A percentile compares a stretch with the other conserved stretches of the same genome.
phyloP scores from a whole-genome alignment of 1,140 invertebrate species.

The Harpegnathos saltator region DNA sequence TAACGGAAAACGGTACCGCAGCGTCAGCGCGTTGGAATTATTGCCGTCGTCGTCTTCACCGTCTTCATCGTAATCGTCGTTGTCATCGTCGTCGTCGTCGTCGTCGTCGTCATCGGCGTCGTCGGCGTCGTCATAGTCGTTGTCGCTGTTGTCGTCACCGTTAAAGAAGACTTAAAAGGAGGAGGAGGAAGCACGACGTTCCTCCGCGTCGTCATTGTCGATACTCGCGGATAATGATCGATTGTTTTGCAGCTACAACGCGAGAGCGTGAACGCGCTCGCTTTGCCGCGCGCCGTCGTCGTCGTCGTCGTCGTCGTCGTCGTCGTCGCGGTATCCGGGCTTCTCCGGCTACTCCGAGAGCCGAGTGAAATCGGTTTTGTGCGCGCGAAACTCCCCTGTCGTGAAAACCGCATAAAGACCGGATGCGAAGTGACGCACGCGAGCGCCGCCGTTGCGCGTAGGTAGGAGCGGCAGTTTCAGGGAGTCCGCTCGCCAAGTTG shows the following conservation, averaged over 20 bases:
- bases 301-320: neutral
- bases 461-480: neutral
- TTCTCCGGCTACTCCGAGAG: neutral
- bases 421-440: neutral
- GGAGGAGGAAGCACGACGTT: neutral
- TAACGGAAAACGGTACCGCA: constrained; percentile 76
- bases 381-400: constrained; percentile 8
- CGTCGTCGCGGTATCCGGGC: constrained; percentile 7
- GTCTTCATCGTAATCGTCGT: constrained; percentile 14
- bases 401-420: constrained; percentile 4
- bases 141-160: constrained; percentile 18
- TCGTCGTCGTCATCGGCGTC: constrained; percentile 36
- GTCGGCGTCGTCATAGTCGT: constrained; percentile 53
- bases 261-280: constrained; percentile 46
- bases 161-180: constrained; percentile 18
- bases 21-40: constrained; percentile 69
- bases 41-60: constrained; percentile 46
- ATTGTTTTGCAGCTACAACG: constrained; percentile 57
- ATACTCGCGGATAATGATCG: constrained; percentile 63
- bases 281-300: too few species aligned
- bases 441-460: too few species aligned
- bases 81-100: constrained; percentile 59
- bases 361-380: constrained; percentile 56
- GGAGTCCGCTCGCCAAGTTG: neutral
- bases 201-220: constrained; percentile 44